Conservation (phyloP, 2,113 vertebrate genomes). For the Carassius carassius region DNA sequence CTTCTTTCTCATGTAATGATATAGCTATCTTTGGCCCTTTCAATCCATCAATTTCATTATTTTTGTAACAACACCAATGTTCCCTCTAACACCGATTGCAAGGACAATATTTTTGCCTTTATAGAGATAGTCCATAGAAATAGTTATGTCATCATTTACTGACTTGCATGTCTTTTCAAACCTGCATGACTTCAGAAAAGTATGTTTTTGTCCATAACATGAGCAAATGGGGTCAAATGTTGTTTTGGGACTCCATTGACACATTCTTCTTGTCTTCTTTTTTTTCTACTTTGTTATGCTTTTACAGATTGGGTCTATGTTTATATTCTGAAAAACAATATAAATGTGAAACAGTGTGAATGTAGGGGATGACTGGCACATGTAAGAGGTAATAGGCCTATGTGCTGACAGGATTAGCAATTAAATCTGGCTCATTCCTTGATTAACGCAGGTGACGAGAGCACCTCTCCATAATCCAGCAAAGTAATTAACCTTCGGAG, state of each 20-base stretch:
- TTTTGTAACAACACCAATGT: constrained; percentile 7
- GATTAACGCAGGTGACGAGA: neutral
- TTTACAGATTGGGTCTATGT: neutral
- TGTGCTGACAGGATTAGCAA: neutral
- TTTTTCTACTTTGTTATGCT: neutral
- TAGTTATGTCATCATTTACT: neutral
- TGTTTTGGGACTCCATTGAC: neutral
- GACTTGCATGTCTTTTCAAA: neutral
- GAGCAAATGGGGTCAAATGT: neutral
- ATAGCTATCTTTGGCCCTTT: constrained; percentile 18
- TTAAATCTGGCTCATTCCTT: neutral
- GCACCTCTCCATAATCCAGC: constrained; percentile 3
- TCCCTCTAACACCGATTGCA: neutral
- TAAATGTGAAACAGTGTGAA: constrained; percentile 9
- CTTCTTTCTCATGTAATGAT: constrained; percentile 31
- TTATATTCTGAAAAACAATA: neutral
- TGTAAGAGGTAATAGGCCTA: neutral
- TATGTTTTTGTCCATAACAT: neutral
- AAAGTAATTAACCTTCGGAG: constrained; percentile 25
- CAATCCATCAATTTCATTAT: constrained; percentile 44
- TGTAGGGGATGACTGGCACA: neutral
- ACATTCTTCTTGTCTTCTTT: neutral
- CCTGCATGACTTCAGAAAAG: neutral
- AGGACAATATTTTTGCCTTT: neutral
- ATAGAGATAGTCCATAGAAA: neutral